Percentiles rank a stretch among this genome's conserved stretches.
These are phyloP conservation scores for Lamproptera curius DNA, from an alignment of 2,888 invertebrate species.

Conservation along the genomic window DNA sequence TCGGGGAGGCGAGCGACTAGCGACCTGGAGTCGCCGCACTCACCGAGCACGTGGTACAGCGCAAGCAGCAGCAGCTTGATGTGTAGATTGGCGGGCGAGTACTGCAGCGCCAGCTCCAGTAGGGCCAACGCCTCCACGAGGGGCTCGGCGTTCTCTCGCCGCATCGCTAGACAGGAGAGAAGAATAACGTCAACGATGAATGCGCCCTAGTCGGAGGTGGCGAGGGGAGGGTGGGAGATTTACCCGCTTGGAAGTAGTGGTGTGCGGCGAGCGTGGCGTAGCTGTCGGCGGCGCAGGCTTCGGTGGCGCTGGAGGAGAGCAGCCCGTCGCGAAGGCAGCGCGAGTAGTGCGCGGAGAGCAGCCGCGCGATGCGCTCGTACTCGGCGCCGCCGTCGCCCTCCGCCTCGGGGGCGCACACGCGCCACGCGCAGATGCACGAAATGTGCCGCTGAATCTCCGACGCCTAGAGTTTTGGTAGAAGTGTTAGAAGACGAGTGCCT, in stretches of 20 bases:
- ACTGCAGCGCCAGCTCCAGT: slow-evolving; percentile 84
- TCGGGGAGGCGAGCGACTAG: too few species aligned
- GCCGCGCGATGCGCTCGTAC: slow-evolving; percentile 74
- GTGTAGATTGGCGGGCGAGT: slow-evolving; percentile 93
- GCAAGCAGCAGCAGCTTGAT: slow-evolving; percentile 90
- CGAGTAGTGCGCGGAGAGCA: slow-evolving; percentile 82
- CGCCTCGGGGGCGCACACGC: slow-evolving; percentile 83
- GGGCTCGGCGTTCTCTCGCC: slow-evolving; percentile 72
- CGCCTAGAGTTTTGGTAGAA: slow-evolving; percentile 51
- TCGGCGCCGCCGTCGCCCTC: neutral
- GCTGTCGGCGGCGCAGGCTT: slow-evolving; percentile 86
- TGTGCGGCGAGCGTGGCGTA: slow-evolving; percentile 89
- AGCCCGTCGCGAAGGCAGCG: slow-evolving; percentile 73
- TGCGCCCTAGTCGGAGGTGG: neutral
- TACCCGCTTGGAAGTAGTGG: slow-evolving; percentile 76
- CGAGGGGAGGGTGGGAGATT: slow-evolving; percentile 5
- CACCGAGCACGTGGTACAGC: slow-evolving; percentile 87
- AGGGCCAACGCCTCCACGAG: slow-evolving; percentile 82
- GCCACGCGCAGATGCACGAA: slow-evolving; percentile 85
- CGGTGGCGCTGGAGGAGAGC: slow-evolving; percentile 78
- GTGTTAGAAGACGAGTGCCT: too few species aligned
- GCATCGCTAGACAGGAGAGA: slow-evolving; percentile 46
- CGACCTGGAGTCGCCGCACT: slow-evolving; percentile 29
- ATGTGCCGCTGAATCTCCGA: slow-evolving; percentile 91
- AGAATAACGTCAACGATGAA: neutral